Base-by-base conservation (phyloP, 2,888 invertebrate genomes). In the Elmis aenea region DNA sequence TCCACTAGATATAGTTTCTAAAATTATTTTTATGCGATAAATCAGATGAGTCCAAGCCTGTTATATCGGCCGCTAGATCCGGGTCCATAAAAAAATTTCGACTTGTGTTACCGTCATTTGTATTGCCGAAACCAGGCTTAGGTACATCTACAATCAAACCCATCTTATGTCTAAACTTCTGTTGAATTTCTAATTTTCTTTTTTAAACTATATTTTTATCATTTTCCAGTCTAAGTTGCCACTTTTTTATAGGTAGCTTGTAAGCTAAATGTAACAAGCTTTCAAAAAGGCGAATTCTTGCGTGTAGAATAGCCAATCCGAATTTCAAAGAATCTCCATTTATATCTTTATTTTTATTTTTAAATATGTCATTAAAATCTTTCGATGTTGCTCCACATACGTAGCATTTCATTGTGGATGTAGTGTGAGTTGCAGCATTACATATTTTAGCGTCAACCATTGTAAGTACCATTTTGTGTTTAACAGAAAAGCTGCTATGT, bases 231-330 rank as follows among this genome's bases (percentile, higher is more conserved):
- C 46, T 38, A 6, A 29, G 15, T 43, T 55, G 52, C 52, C 55
- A 59, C 34, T 54, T 56, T 33, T 54, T 51, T 13, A 58, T 1
- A 8, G 51, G 46, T n/a, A 57, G 27, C 33, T 57, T 58, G 33
- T 63, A 59, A 9, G 57, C 29, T n/a, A 64, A 13, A 45, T 62
- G 58, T n/a, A 62, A 33, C 6, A 60, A 16, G 13, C 32, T 46
- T 42, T 58, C 51, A 39, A 58, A 57, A 29, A 52, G 40, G 18
- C 56, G 31, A 13, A 57, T 58, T 34, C 57, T 45, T 8, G 54
- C 52, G 38, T 58, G 57, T 11, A 57, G 36, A 11, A 51, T 35
- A 10, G 56, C 57, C 9, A 57, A 34, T 20, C 56, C 54, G 30
- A 58, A 56, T n/a, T n/a, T n/a, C n/a, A n/a, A n/a, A 48, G 45